Base-by-base conservation (phyloP, 2,797 vertebrate species). In the Typhlichthys eigenmanni region DNA sequence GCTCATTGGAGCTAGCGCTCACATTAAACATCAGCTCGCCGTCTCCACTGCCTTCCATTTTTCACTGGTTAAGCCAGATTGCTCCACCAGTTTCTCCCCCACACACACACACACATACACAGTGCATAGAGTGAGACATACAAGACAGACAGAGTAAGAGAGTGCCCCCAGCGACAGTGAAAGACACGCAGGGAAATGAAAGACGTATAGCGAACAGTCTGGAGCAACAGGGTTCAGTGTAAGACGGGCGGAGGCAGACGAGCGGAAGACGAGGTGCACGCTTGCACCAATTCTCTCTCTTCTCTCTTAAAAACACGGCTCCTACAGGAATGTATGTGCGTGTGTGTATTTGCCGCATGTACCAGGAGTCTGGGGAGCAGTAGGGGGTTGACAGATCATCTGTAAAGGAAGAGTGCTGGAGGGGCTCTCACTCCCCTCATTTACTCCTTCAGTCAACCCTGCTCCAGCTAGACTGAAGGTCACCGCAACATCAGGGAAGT, bases 331-430 rank as follows among this genome's bases (percentile, higher is more conserved):
- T 70, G 74, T 66, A 73, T 74, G 70, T 76, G 38, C 10, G 13
- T 59, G 58, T 29, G 17, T 47, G 57, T 48, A 29, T 47, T 17
- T 59, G 57, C 46, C 48, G 64, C 73, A 81, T 87, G 78, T 85
- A 78, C 64, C 69, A 32, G 48, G 83, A 85, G 79, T 85, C 76
- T 85, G 75, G 84, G 84, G 77, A 86, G 68, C 80, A 60, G 80
- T 72, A 71, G 79, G 80, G 84, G 83, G 85, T 80, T 91, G 90
- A 91, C 89, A 79, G 89, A 91, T 90, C 86, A 90, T 89, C 87
- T 90, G 86, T 90, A 84, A 78, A 81, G 73, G 38, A 65, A 75
- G 80, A 85, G 79, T 79, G 79, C 83, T 88, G 82, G 85, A 87
- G 85, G 82, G 84, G 79, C 55, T 47, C 61, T 19, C 54, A 64